Evolutionary conservation across 2,797 vertebrate genomes (phyloP), one percentile per base, ranked within the genome.

Genomic region (Parauchenoglanis ngamensis): DNA sequence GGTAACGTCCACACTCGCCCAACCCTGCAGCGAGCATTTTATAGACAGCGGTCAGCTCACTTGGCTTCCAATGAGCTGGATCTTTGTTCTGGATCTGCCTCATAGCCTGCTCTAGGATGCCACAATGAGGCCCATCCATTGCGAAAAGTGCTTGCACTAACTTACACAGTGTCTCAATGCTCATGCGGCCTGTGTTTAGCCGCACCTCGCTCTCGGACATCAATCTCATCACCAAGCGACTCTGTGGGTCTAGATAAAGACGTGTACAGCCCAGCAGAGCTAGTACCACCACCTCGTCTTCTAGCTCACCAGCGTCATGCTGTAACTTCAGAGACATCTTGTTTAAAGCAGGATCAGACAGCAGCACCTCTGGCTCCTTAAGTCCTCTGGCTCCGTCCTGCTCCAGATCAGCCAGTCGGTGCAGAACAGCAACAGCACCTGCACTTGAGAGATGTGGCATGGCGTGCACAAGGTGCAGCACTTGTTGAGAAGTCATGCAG

Each of bases 361-460:
- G 90, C 77, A 97, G 90, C 7, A 97, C 76, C 0, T 25, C 87
- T 0, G 95, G 95, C 49, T 96, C 94, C 75, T 90, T 94, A 31
- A 96, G 91, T 0, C 89, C 85, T 0, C 0, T 15, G 0, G 80
- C 77, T 1, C 85, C 92, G 6, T 91, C 94, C 85, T 89, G 91
- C 88, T 96, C 97, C 88, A 98, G 57, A 88, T 98, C 96, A 11
- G 96, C 97, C 83, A 99, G 93, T 25, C 94, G 94, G 75, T 95
- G 95, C 28, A 99, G 93, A 1, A 94, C 96, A 19, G 93, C 94
- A 0, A 96, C 96, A 0, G 96, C 96, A 95, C 96, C 93, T 57
- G 85, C 89, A 86, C 96, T 96, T 0, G 96, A 95, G 90, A 97
- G 85, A 8, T 91, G 78, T 35, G 93, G 92, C 80, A 94, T 54